Conservation (phyloP, 2,113 vertebrate genomes). For the Brachyhypopomus gauderio region DNA sequence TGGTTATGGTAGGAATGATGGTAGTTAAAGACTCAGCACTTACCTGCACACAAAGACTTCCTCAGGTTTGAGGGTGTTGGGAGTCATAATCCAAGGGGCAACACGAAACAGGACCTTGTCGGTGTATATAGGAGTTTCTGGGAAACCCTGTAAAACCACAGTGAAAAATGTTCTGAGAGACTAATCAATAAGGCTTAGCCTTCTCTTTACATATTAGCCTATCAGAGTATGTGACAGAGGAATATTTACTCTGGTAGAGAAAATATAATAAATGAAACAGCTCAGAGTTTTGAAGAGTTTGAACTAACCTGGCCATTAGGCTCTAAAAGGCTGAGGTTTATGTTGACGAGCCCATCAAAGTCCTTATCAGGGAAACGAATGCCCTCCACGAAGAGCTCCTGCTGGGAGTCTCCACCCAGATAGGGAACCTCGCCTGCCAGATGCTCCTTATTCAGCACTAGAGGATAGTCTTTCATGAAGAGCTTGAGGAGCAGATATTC, state of each 20-base stretch:
- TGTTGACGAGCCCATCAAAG: constrained; percentile 82
- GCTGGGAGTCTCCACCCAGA: constrained; percentile 66
- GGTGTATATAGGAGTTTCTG: constrained; percentile 85
- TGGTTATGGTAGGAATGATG: neutral
- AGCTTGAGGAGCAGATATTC: constrained; percentile 8
- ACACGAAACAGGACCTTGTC: constrained; percentile 84
- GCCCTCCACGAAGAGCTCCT: constrained; percentile 85
- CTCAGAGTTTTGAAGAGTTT: neutral
- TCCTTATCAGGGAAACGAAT: constrained; percentile 83
- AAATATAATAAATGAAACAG: too few relatives aligned
- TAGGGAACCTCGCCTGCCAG: constrained; percentile 81
- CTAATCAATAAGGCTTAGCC: too few relatives aligned
- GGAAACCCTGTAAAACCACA: constrained; percentile 73
- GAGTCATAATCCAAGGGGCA: constrained; percentile 94
- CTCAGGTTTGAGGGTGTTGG: constrained; percentile 81
- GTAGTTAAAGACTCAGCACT: neutral
- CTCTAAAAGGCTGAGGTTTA: constrained; percentile 86
- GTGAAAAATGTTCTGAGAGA: neutral
- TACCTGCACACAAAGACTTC: constrained; percentile 83
- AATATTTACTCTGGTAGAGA: neutral
- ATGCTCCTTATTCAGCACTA: constrained; percentile 76
- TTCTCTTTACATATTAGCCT: too few relatives aligned
- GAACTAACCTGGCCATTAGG: constrained; percentile 67
- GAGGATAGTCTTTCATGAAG: constrained; percentile 69
- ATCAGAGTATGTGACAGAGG: neutral